Evolutionary conservation across 1,140 invertebrate species (phyloP), one percentile per base, ranked within the genome.

Genomic region (Mactra quadrangularis): DNA sequence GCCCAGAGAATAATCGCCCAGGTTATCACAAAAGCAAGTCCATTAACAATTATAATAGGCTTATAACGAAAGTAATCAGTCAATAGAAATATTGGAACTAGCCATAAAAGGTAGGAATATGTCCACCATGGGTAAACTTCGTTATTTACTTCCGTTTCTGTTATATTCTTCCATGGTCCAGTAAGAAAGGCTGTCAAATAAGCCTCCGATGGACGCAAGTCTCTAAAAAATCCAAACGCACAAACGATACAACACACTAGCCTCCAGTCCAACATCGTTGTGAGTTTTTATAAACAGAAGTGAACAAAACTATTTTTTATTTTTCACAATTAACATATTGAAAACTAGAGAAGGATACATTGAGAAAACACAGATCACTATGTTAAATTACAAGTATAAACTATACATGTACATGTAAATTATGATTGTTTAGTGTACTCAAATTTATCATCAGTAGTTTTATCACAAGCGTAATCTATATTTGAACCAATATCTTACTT

Each of bases 1-100:
- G 78, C 96, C 95, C 95, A 97, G 83, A 97, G 93, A 35, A 97
- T 92, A 85, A 97, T 94, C 57, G 93, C 93, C 94, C 96, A 97
- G 25, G 96, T 95, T 25, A 94, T 91, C 33, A 97, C 94, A 27
- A 96, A 96, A 29, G 89, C 88, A 11, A 93, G 47, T 1, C 95
- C 96, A 85, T 96, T 95, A 55, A 97, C 89, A 35, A 98, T 94
- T 35, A 98, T 96, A 0, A 98, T 93, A 4, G 96, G 96, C 90
- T 98, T 98, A 90, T 98, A 98, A 83, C 96, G 93, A 45, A 97
- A 89, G 85, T 96, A 95, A 93, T 97, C 97, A 0, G 97, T 98
- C 9, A 97, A 92, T 1, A 98, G 92, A 90, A 98, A 97, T 9
- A 97, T 94, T 0, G 97, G 87, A 13, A 97, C 93, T 2, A 97